phyloP scores from a whole-genome alignment of 2,113 vertebrate genomes.

The Carassius carassius region DNA sequence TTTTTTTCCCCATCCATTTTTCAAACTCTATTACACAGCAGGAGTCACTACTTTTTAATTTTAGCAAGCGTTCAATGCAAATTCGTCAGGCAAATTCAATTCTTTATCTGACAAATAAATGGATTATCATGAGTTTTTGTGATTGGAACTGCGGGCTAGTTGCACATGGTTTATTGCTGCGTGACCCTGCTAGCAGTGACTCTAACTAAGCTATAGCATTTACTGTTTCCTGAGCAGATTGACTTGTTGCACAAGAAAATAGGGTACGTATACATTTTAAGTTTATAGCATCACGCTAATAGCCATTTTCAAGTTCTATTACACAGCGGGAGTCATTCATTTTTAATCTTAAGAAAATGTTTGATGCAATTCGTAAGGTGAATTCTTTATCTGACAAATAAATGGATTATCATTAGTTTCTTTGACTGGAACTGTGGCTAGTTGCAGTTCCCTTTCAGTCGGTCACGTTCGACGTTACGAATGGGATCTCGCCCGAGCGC shows the following conservation, averaged over 20 bases:
- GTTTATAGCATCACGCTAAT: no score
- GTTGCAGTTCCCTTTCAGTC: no score
- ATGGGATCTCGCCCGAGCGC: no score
- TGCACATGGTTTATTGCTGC: not conserved
- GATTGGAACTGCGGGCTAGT: not conserved
- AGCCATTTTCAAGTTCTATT: slow-evolving; percentile 12
- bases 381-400: not conserved
- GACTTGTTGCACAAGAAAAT: no score
- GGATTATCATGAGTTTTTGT: not conserved
- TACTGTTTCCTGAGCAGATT: not conserved
- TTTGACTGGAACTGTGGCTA: not conserved
- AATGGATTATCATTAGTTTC: not conserved
- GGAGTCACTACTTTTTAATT: slow-evolving; percentile 21
- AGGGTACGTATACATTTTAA: no score
- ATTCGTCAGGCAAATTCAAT: not conserved
- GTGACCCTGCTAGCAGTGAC: not conserved
- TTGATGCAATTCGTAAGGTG: not conserved
- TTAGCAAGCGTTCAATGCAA: not conserved
- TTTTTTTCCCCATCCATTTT: slow-evolving; percentile 22
- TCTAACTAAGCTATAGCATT: not conserved
- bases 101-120: not conserved
- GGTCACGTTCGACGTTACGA: no score
- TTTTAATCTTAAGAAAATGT: slow-evolving; percentile 13
- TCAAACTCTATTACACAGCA: slow-evolving; percentile 12
- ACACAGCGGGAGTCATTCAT: not conserved